phyloP scores from a whole-genome alignment of 1,140 invertebrate species.

The Drosophila fuyamai region DNA sequence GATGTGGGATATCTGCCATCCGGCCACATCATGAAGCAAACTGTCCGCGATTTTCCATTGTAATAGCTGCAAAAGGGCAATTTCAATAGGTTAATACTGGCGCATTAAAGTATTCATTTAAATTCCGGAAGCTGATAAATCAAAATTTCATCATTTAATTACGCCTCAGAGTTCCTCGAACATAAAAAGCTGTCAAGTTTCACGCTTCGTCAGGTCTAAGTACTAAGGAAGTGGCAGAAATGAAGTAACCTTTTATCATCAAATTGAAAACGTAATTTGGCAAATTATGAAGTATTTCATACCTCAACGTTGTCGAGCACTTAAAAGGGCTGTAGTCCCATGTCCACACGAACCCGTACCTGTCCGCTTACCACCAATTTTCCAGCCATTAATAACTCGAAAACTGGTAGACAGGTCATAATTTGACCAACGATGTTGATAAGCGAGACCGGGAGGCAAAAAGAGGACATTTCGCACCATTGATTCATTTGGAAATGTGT shows the following conservation, averaged over 20 bases:
- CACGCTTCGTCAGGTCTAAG: slow-evolving; percentile 10
- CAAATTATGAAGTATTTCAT: slow-evolving; percentile 65
- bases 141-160: slow-evolving; percentile 46
- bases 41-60: slow-evolving; percentile 86
- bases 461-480: slow-evolving; percentile 6
- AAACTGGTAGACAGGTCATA: slow-evolving; percentile 65
- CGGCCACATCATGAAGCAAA: slow-evolving; percentile 89
- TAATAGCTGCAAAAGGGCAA: slow-evolving; percentile 83
- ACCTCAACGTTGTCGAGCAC: slow-evolving; percentile 41
- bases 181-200: slow-evolving; percentile 35
- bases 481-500: slow-evolving; percentile 29
- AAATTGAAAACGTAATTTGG: slow-evolving; percentile 75
- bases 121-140: slow-evolving; percentile 17
- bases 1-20: slow-evolving; percentile 87
- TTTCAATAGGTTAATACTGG: slow-evolving; percentile 7
- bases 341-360: neutral
- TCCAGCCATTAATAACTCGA: slow-evolving; percentile 51
- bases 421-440: slow-evolving; percentile 36
- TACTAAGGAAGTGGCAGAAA: neutral
- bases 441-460: neutral
- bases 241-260: slow-evolving; percentile 7
- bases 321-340: slow-evolving; percentile 41
- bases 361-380: slow-evolving; percentile 30
- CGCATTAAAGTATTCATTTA: slow-evolving; percentile 9
- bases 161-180: slow-evolving; percentile 1